phyloP scores from a whole-genome alignment of 2,797 vertebrate genomes.

The Harpagifer antarcticus region DNA sequence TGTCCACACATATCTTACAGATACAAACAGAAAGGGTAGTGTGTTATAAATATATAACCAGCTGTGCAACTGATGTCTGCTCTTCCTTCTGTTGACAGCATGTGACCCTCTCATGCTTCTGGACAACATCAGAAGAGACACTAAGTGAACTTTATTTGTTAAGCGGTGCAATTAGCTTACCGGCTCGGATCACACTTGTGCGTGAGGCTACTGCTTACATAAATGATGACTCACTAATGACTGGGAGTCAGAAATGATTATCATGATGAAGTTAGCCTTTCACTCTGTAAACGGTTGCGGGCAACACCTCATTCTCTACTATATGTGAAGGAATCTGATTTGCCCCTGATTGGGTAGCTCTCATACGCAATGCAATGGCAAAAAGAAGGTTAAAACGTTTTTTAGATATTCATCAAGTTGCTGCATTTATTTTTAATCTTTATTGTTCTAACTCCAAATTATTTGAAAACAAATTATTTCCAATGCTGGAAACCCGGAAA shows the following conservation, averaged over 20 bases:
- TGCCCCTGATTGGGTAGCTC: constrained; percentile 3
- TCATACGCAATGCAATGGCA: constrained; percentile 20
- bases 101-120: constrained; percentile 24
- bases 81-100: constrained; percentile 26
- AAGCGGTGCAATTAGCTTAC: constrained; percentile 25
- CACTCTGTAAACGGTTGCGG: constrained; percentile 46
- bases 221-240: constrained; percentile 75
- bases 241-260: constrained; percentile 73
- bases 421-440: background rate
- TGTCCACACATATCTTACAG: background rate
- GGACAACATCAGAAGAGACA: constrained; percentile 47
- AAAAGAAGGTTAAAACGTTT: background rate
- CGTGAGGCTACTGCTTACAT: constrained; percentile 60
- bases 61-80: constrained; percentile 24
- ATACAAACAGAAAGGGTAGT: background rate
- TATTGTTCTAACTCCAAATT: background rate
- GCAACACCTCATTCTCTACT: constrained; percentile 43
- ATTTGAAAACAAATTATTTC: background rate
- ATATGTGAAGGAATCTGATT: constrained; percentile 33
- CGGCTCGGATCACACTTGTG: constrained; percentile 46
- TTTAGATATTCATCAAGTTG: background rate
- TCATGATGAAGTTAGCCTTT: constrained; percentile 72
- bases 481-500: background rate
- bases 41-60: constrained; percentile 12
- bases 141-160: constrained; percentile 28